phyloP scores from a whole-genome alignment of 2,113 vertebrate genomes.

The Sciurus niger region DNA sequence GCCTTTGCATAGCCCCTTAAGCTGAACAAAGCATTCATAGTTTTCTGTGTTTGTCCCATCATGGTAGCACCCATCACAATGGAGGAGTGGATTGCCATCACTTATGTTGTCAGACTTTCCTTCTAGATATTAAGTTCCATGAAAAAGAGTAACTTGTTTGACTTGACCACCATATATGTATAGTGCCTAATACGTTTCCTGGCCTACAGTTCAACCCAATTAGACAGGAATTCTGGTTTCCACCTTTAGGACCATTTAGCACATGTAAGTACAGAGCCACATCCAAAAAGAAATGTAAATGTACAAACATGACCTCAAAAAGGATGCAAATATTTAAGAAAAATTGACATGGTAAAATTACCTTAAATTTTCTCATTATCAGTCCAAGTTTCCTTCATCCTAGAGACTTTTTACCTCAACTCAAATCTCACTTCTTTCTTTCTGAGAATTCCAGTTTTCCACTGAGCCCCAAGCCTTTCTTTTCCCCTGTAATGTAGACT shows the following conservation, averaged over 20 bases:
- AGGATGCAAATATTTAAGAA: constrained; percentile 23
- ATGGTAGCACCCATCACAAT: not conserved
- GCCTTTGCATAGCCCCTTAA: not conserved
- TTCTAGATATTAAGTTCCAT: constrained; percentile 15
- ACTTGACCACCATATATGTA: not conserved
- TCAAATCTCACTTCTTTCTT: not conserved
- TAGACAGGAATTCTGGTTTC: constrained; percentile 28
- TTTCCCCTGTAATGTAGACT: not conserved
- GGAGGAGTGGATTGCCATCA: not conserved
- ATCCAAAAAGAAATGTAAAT: constrained; percentile 38
- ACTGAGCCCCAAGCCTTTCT: not conserved
- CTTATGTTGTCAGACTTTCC: constrained; percentile 9
- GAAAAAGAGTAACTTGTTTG: constrained; percentile 8
- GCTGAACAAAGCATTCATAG: not conserved
- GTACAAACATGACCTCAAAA: constrained; percentile 6
- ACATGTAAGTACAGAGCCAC: not conserved
- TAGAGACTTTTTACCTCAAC: not conserved
- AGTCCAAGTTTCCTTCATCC: not conserved
- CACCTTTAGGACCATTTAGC: not conserved
- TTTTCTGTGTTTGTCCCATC: not conserved
- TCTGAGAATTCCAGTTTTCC: constrained; percentile 36
- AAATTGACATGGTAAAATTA: constrained; percentile 36
- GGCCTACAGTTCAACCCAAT: not conserved
- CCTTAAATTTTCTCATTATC: not conserved
- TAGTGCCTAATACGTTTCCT: not conserved